phyloP scores from a whole-genome alignment of 1,140 invertebrate genomes.

The Protaetia brevitarsis region DNA sequence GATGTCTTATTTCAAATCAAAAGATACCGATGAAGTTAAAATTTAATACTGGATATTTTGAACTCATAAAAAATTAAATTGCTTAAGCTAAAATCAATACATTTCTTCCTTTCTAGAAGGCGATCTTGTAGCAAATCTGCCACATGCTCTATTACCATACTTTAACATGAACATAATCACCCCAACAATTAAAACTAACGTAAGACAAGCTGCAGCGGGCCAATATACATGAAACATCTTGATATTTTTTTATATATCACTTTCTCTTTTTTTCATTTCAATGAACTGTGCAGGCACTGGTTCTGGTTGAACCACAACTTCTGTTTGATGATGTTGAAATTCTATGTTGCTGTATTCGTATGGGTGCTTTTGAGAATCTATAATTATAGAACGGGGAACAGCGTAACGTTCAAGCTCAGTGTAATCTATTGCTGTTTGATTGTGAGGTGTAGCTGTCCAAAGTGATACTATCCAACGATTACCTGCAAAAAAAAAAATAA shows the following conservation, averaged over 20 bases:
- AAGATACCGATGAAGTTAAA: no score
- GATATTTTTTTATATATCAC: conserved; percentile 63
- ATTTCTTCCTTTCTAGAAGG: neutral
- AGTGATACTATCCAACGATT: conserved; percentile 80
- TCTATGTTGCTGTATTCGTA: conserved; percentile 43
- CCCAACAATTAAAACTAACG: conserved; percentile 65
- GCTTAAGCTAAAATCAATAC: no score
- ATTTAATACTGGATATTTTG: no score
- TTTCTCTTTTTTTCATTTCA: conserved; percentile 75
- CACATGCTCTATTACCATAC: conserved; percentile 66
- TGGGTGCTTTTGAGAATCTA: conserved; percentile 44
- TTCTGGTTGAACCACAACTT: neutral
- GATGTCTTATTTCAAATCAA: no score
- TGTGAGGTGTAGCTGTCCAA: conserved; percentile 77
- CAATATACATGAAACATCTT: conserved; percentile 46
- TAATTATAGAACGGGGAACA: conserved; percentile 41
- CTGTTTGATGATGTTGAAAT: conserved; percentile 25
- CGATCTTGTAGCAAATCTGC: conserved; percentile 46
- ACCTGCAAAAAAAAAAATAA: conserved; percentile 52
- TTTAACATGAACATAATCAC: conserved; percentile 73
- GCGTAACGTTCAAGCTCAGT: conserved; percentile 61
- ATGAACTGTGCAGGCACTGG: conserved; percentile 56
- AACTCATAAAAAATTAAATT: no score
- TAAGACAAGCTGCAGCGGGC: conserved; percentile 67
- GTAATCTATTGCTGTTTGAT: conserved; percentile 77